Evolutionary conservation across 2,888 invertebrate species (phyloP), one percentile per base, ranked within the genome.

Genomic region (Coelopa pilipes): DNA sequence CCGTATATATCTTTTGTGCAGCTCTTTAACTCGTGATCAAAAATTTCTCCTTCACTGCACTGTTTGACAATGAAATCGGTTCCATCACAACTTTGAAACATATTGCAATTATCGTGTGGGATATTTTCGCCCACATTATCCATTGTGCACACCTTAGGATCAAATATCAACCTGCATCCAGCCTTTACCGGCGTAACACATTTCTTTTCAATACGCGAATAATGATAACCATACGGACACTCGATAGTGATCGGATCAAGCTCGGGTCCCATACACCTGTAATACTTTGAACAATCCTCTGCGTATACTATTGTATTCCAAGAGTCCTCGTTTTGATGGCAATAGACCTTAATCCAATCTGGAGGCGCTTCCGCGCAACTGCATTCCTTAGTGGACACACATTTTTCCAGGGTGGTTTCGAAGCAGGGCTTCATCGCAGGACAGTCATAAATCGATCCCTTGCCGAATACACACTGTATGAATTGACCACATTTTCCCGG

Each of bases 141-240:
- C 2, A 4, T 34, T 34, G 34, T 34, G 34, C 34, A 34, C 34
- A 34, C 34, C 34, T 34, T 7, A 34, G 34, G 34, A 4, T 34
- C 7, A 34, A 4, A 34, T 17, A 21, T n/a, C 11, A 59, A 47
- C n/a, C 68, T 69, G 70, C 81, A 81, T 3, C 76, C 75, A 34
- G 81, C 80, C 17, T 69, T 49, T 0, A 76, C 1, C 2, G 76
- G 77, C 34, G 72, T 71, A 50, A 73, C 75, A 50, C 81, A 81
- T 1, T 74, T 76, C 13, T 63, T 34, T 34, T 77, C 74, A 10
- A 74, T 67, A 60, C 76, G 76, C 13, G 81, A 80, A 73, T 74
- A 81, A 62, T 80, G 81, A 74, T 73, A 74, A 49, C 77, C 78
- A 46, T 74, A 34, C 0, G 78, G 77, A 65, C 81, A 81, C 7